These are phyloP conservation scores for Catocala nupta DNA, from an alignment of 2,888 invertebrate genomes.

Conservation along the genomic window DNA sequence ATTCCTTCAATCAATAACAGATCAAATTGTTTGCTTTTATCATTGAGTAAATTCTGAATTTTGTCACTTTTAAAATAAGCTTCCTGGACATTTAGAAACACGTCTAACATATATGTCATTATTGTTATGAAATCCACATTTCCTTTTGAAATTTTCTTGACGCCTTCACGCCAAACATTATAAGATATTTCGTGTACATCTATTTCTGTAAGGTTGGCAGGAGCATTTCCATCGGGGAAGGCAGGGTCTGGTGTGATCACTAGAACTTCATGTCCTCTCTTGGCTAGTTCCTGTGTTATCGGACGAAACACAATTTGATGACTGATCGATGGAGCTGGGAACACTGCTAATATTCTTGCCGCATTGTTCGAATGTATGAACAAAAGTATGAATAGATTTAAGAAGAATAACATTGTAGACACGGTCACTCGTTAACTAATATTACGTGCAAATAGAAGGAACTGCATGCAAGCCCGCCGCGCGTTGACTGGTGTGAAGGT, in stretches of 20 bases:
- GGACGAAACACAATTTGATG: no score
- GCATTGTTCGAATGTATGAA: background rate
- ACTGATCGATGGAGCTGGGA: background rate
- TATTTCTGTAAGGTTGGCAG: background rate
- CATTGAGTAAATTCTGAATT: constrained; percentile 14
- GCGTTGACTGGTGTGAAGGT: no score
- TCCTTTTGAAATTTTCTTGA: background rate
- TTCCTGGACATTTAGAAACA: background rate
- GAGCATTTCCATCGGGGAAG: background rate
- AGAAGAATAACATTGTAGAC: no score
- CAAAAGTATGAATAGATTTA: no score
- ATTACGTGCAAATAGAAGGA: no score
- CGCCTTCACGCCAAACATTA: background rate
- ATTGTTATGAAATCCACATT: no score
- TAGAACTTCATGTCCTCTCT: background rate
- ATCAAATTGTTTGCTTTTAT: constrained; percentile 38
- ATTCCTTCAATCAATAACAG: constrained; percentile 60
- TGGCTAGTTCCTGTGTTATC: no score
- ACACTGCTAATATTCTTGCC: background rate
- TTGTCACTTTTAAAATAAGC: constrained; percentile 8
- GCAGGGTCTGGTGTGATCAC: background rate
- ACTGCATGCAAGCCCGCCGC: no score
- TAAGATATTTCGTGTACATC: background rate
- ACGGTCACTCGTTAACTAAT: no score
- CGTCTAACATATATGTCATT: no score